Percentiles rank a stretch among this genome's conserved stretches.
phyloP scores from a whole-genome alignment of 2,888 invertebrate species.

The Dusona sp. region DNA sequence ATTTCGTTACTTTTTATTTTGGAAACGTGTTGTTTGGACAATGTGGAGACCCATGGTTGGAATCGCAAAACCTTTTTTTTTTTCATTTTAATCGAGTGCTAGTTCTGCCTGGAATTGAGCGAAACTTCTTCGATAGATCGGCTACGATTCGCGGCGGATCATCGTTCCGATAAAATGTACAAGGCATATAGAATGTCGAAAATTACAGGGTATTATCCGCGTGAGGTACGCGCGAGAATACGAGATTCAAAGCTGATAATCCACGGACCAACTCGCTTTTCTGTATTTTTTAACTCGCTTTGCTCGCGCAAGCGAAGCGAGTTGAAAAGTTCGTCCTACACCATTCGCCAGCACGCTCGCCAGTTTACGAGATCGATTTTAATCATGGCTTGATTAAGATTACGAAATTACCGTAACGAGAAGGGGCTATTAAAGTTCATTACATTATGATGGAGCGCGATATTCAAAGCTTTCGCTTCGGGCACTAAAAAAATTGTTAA shows the following conservation, averaged over 20 bases:
- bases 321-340: neutral
- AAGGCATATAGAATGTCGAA: constrained; percentile 81
- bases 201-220: constrained; percentile 83
- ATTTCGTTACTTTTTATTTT: neutral
- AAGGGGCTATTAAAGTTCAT: constrained; percentile 67
- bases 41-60: neutral
- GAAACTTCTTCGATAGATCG: constrained; percentile 77
- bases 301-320: constrained; percentile 23
- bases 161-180: constrained; percentile 77
- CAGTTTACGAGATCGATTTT: constrained; percentile 80
- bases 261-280: constrained; percentile 44
- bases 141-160: constrained; percentile 77
- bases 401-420: constrained; percentile 76
- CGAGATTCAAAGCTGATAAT: constrained; percentile 80
- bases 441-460: constrained; percentile 75
- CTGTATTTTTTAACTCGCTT: constrained; percentile 41
- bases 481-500: neutral
- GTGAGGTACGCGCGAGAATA: constrained; percentile 77
- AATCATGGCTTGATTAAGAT: constrained; percentile 80
- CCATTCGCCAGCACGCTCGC: constrained; percentile 55
- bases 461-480: constrained; percentile 19
- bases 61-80: neutral
- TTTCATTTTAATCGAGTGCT: neutral
- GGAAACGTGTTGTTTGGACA: neutral
- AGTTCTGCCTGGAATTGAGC: constrained; percentile 74